phyloP scores from a whole-genome alignment of 1,140 invertebrate species.

The Drosophila takahashii region DNA sequence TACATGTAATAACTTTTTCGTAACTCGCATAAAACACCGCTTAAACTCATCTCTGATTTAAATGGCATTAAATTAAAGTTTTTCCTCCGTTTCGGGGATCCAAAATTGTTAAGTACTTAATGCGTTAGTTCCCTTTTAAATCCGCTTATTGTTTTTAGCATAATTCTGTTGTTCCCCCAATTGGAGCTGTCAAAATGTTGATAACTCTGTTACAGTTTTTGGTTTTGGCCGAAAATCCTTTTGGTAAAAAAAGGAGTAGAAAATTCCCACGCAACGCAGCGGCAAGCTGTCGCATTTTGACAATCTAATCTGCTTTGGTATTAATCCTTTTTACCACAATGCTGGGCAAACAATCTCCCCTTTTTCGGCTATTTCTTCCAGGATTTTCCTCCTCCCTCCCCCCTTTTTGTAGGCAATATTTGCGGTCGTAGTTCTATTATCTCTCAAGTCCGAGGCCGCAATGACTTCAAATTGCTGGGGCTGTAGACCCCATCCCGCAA shows the following conservation, averaged over 20 bases:
- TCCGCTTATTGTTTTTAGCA: slow-evolving; percentile 46
- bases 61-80: slow-evolving; percentile 29
- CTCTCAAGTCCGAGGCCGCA: slow-evolving; percentile 58
- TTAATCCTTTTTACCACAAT: slow-evolving; percentile 69
- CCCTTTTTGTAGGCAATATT: slow-evolving; percentile 56
- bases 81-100: neutral
- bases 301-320: slow-evolving; percentile 74
- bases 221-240: slow-evolving; percentile 17
- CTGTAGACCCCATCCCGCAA: slow-evolving; percentile 34
- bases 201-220: slow-evolving; percentile 54
- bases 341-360: slow-evolving; percentile 12
- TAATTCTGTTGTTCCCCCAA: slow-evolving; percentile 50
- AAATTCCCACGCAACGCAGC: slow-evolving; percentile 21
- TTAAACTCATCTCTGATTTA: slow-evolving; percentile 5
- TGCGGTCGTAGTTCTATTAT: slow-evolving; percentile 71
- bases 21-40: neutral
- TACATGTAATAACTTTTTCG: neutral
- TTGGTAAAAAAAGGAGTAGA: slow-evolving; percentile 18
- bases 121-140: slow-evolving; percentile 21
- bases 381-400: neutral
- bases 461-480: slow-evolving; percentile 57
- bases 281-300: slow-evolving; percentile 72
- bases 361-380: slow-evolving; percentile 1
- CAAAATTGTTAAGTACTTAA: slow-evolving; percentile 42
- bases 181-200: slow-evolving; percentile 55